phyloP scores from a whole-genome alignment of 2,797 vertebrate species.

The Sebastes itinus region DNA sequence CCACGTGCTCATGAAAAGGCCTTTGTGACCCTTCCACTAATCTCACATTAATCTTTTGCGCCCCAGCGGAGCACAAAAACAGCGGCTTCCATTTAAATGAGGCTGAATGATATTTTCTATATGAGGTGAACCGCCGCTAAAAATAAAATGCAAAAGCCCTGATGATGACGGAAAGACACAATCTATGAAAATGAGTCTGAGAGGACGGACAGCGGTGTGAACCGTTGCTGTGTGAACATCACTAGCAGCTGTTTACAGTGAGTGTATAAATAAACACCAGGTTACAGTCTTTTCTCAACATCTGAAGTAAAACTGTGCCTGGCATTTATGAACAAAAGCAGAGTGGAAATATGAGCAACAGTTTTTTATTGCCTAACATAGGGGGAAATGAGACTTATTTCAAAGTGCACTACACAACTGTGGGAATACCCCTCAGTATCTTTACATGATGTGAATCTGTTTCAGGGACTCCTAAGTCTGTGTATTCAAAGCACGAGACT shows the following conservation, averaged over 20 bases:
- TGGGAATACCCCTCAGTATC: slow-evolving; percentile 51
- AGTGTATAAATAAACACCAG: not conserved
- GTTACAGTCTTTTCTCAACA: not conserved
- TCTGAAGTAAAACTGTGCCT: not conserved
- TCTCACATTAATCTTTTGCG: slow-evolving; percentile 35
- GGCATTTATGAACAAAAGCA: not conserved
- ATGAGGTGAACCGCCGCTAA: slow-evolving; percentile 18
- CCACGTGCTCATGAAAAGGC: slow-evolving; percentile 23
- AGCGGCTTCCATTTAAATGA: slow-evolving; percentile 39
- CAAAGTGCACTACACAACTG: slow-evolving; percentile 34
- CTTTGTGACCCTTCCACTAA: slow-evolving; percentile 28
- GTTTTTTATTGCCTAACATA: slow-evolving; percentile 47
- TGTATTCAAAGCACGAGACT: not conserved
- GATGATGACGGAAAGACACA: not conserved
- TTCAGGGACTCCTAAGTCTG: not conserved
- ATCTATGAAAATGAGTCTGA: slow-evolving; percentile 45
- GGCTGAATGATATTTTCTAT: slow-evolving; percentile 8
- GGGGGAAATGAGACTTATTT: slow-evolving; percentile 56
- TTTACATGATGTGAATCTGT: slow-evolving; percentile 9
- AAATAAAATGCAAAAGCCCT: slow-evolving; percentile 53
- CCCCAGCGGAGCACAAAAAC: slow-evolving; percentile 1
- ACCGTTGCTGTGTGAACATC: not conserved
- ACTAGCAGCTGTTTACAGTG: not conserved
- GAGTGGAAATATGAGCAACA: slow-evolving; percentile 24
- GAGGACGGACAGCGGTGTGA: not conserved